Conservation (phyloP, 2,797 vertebrate species). For the Hephaestus fuliginosus region DNA sequence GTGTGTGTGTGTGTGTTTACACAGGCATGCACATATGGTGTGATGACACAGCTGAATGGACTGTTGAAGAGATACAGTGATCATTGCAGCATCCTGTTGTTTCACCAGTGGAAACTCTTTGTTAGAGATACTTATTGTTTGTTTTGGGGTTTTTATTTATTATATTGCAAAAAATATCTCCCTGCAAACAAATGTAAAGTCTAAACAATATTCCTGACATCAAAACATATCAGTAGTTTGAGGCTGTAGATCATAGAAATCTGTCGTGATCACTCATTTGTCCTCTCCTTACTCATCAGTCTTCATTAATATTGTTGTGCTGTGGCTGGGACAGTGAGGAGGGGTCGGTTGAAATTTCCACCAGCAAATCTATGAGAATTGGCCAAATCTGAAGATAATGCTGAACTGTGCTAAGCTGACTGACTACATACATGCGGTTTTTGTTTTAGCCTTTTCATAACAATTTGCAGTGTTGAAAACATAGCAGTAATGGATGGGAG, state of each 20-base stretch:
- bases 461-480: neutral
- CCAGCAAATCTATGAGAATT: too few relatives aligned
- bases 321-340: neutral
- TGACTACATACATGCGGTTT: neutral
- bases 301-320: neutral
- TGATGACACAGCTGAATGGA: conserved; percentile 58
- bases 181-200: neutral
- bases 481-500: too few relatives aligned
- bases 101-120: conserved; percentile 23
- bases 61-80: conserved; percentile 47
- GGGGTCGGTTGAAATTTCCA: too few relatives aligned
- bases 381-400: neutral
- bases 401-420: neutral
- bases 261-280: neutral
- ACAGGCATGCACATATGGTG: conserved; percentile 38
- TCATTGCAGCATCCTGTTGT: conserved; percentile 69
- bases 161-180: neutral
- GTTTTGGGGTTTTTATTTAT: too few relatives aligned
- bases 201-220: too few relatives aligned
- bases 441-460: neutral
- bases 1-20: neutral
- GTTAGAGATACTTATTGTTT: too few relatives aligned
- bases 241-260: too few relatives aligned
- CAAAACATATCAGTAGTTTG: too few relatives aligned
- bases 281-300: neutral